Evolutionary conservation across 2,888 invertebrate genomes (phyloP), one percentile per base, ranked within the genome.

Genomic region (Drosophila paranaensis): DNA sequence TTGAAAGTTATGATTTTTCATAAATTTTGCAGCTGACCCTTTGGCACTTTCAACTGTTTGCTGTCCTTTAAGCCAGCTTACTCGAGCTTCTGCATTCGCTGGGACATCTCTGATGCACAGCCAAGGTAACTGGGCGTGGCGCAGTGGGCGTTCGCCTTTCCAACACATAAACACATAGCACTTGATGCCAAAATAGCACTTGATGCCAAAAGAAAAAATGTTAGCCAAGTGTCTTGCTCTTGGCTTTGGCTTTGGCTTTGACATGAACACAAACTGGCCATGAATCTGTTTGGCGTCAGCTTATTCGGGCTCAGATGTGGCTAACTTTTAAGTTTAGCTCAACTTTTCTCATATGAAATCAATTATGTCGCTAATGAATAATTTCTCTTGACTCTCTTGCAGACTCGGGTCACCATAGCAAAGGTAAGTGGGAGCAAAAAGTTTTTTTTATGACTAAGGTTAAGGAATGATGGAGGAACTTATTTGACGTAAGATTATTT

Each of bases 221-320:
- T 72, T 71, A 51, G 50, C 62, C 73, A 73, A 78, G 73, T 76
- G 55, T 54, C 54, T 16, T 33, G 67, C 71, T 66, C 77, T 77
- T 77, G 77, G 77, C 78, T 78, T 77, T 77, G 77, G 77, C 78
- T 78, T 77, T 77, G 77, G 74, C 53, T 62, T 51, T 71, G 61
- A 33, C 69, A 69, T 65, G 54, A 60, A 69, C 72, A 63, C 64
- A 72, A 68, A 69, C 64, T 75, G 76, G 73, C 77, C 78, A 46
- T 76, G 79, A 79, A 69, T 60, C 60, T 63, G 57, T 42, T 40
- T 58, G 14, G 11, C 66, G 40, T 60, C 30, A 58, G 56, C 61
- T 60, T 71, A 60, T 54, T 48, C 60, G 45, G 35, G 33, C 35
- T 27, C 4, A 16, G 30, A 35, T 25, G 53, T 25, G 25, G 39